Percentiles rank a stretch among this genome's conserved stretches.
phyloP scores from a whole-genome alignment of 2,113 vertebrate genomes.

The Triplophysa rosa region DNA sequence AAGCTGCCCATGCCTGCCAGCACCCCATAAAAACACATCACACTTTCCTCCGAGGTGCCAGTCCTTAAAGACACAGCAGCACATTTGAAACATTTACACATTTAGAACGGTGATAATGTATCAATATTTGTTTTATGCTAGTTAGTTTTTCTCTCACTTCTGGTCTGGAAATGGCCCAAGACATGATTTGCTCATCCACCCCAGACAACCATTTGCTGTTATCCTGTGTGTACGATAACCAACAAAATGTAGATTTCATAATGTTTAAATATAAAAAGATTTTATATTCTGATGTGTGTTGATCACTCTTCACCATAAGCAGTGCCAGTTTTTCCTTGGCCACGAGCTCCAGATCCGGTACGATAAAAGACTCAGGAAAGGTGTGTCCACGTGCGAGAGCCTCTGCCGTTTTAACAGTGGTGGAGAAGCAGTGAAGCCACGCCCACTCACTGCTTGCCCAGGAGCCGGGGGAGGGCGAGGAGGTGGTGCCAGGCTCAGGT shows the following conservation, averaged over 20 bases:
- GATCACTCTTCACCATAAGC: conserved; percentile 82
- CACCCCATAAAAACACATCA: conserved; percentile 92
- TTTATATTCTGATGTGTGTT: background rate
- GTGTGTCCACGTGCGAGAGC: conserved; percentile 86
- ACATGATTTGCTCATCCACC: conserved; percentile 97
- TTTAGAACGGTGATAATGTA: background rate
- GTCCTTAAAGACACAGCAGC: conserved; percentile 74
- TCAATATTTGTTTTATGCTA: background rate
- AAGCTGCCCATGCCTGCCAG: conserved; percentile 91
- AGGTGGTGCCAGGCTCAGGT: conserved; percentile 71
- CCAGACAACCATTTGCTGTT: conserved; percentile 95
- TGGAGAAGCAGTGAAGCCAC: conserved; percentile 95
- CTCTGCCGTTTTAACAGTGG: conserved; percentile 93
- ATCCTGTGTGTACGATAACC: conserved; percentile 73
- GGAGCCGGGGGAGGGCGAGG: conserved; percentile 39
- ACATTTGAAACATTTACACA: background rate
- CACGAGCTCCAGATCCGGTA: conserved; percentile 92
- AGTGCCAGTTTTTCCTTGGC: conserved; percentile 88
- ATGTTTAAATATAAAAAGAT: no score
- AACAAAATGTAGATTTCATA: background rate
- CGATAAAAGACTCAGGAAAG: conserved; percentile 90
- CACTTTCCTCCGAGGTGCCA: conserved; percentile 98
- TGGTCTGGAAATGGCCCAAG: conserved; percentile 93
- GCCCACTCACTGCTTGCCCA: conserved; percentile 93
- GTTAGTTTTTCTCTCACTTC: conserved; percentile 76